These are phyloP conservation scores for Pontoporia blainvillei DNA, from an alignment of 2,113 vertebrate genomes.

Conservation along the genomic window DNA sequence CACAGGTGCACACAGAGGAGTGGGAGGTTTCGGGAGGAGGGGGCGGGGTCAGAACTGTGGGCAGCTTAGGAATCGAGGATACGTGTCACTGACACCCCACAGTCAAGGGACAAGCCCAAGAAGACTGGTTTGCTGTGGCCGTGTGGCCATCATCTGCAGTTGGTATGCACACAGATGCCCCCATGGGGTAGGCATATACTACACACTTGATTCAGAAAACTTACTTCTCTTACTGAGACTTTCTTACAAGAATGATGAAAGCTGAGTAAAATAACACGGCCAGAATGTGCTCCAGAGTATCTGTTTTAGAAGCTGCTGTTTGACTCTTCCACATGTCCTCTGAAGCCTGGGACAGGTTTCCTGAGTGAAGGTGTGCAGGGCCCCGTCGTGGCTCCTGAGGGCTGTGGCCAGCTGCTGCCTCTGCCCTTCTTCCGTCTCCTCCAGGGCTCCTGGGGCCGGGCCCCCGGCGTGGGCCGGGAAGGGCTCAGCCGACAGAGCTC, in stretches of 20 bases:
- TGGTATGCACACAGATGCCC: rapidly evolving
- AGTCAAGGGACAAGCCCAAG: not conserved
- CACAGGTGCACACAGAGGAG: not conserved
- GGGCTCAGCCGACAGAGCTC: not conserved
- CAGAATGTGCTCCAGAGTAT: not conserved
- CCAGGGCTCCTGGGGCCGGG: not conserved
- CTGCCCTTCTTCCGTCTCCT: not conserved
- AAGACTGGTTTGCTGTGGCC: not conserved
- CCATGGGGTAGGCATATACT: rapidly evolving
- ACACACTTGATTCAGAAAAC: rapidly evolving
- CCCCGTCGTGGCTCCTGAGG: not conserved
- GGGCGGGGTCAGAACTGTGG: not conserved
- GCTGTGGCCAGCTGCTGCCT: not conserved
- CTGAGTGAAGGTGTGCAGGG: not conserved
- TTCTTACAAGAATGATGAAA: not conserved
- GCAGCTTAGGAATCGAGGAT: rapidly evolving
- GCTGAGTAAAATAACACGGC: not conserved
- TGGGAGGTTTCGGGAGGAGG: not conserved
- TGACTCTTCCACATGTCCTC: not conserved
- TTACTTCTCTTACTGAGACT: not conserved
- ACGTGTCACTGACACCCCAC: not conserved
- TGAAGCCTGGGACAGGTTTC: not conserved
- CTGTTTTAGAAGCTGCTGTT: not conserved
- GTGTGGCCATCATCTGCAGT: rapidly evolving
- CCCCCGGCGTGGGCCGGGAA: rapidly evolving